phyloP scores from a whole-genome alignment of 2,888 invertebrate species.

The Taphrorychus bicolor region DNA sequence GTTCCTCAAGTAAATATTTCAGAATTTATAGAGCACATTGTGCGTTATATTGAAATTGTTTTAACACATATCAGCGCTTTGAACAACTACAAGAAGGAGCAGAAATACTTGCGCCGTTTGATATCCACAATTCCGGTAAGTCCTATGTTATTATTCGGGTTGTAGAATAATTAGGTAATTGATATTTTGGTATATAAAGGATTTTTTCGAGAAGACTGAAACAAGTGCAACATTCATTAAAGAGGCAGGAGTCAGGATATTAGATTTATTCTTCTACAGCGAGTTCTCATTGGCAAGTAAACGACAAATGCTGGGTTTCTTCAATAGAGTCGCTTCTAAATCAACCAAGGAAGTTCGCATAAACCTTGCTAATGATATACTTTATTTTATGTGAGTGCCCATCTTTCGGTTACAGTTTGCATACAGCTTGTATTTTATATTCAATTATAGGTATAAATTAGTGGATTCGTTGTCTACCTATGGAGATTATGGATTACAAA shows the following conservation, averaged over 20 bases:
- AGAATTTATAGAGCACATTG: neutral
- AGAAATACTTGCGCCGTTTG: neutral
- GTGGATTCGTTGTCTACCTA: constrained; percentile 14
- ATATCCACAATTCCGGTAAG: neutral
- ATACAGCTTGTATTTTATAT: too few relatives aligned
- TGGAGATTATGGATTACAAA: constrained; percentile 25
- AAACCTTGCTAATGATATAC: neutral
- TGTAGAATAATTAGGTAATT: neutral
- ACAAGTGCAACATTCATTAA: neutral
- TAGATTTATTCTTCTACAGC: constrained; percentile 10
- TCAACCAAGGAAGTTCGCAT: constrained; percentile 13
- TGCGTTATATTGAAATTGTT: constrained; percentile 1
- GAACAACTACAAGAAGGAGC: neutral
- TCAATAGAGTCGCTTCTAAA: neutral
- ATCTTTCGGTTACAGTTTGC: neutral
- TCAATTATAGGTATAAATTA: constrained; percentile 20
- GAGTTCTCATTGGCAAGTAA: constrained; percentile 9
- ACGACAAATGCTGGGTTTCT: neutral
- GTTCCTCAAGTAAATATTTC: neutral
- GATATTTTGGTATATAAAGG: neutral
- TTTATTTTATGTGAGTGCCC: constrained; percentile 12
- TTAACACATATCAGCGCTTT: neutral
- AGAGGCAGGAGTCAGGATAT: constrained; percentile 10
- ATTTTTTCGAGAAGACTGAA: neutral
- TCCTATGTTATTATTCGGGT: neutral